Evolutionary conservation across 2,797 vertebrate species (phyloP).

Genomic region (Somateria mollissima): DNA sequence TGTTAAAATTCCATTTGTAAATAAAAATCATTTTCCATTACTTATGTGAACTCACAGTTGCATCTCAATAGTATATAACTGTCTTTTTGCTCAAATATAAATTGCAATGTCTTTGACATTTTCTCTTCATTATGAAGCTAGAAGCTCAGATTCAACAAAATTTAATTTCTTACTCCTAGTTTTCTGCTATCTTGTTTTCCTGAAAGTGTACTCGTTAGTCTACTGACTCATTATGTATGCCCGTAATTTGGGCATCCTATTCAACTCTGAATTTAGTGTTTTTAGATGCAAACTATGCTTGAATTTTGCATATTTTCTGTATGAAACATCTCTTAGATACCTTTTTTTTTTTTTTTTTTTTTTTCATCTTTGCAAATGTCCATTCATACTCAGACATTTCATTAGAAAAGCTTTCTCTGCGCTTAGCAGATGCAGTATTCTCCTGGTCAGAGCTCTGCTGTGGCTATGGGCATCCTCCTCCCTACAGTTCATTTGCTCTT

Average conservation of each 20-base stretch:
- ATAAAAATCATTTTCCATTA: background rate
- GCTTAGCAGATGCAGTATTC: constrained; percentile 1
- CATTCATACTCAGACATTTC: background rate
- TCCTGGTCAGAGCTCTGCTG: background rate
- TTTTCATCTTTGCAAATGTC: background rate
- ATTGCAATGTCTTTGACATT: background rate
- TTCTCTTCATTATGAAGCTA: background rate
- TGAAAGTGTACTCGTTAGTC: background rate
- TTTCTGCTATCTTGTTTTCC: background rate
- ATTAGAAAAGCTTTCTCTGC: background rate
- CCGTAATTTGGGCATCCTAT: background rate
- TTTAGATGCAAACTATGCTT: background rate
- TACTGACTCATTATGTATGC: background rate
- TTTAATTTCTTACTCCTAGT: background rate
- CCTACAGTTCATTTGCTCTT: constrained; percentile 4
- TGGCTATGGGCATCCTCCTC: background rate
- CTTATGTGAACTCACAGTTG: background rate
- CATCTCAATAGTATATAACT: background rate
- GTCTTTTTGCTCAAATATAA: background rate
- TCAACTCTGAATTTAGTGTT: background rate
- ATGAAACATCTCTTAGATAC: background rate
- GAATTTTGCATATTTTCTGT: background rate
- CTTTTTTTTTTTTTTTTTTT: background rate
- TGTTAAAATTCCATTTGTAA: background rate
- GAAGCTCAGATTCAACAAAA: background rate